Conservation (phyloP, 2,113 vertebrate species). For the Chaetura pelagica region DNA sequence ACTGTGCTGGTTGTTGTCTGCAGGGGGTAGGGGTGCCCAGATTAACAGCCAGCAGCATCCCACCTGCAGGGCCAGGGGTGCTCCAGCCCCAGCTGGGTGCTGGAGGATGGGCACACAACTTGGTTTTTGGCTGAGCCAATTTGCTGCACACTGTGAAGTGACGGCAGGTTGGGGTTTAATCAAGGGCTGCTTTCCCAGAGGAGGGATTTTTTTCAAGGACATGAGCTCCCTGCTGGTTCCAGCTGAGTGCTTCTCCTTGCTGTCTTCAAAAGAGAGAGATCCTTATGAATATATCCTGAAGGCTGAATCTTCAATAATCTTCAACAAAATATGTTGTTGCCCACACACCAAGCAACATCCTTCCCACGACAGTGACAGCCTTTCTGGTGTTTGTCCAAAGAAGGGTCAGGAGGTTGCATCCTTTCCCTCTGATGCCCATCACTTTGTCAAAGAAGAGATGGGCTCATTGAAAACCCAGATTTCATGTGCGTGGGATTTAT, state of each 20-base stretch:
- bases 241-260: too few species aligned
- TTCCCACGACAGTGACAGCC: not conserved
- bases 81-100: fast-evolving
- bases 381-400: not conserved
- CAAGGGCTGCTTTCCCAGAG: not conserved
- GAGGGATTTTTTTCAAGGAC: not conserved
- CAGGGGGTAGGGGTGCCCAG: fast-evolving
- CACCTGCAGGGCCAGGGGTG: fast-evolving
- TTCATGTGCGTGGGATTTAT: not conserved
- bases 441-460: not conserved
- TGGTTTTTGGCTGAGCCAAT: not conserved
- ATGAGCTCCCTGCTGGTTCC: not conserved
- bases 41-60: not conserved
- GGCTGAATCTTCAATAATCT: not conserved
- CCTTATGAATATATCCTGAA: too few species aligned
- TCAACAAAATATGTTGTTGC: not conserved
- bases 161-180: fast-evolving
- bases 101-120: fast-evolving
- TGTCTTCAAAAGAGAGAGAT: too few species aligned
- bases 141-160: fast-evolving
- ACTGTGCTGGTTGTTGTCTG: fast-evolving
- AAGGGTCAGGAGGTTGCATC: not conserved
- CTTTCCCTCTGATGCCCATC: not conserved
- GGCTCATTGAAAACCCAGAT: not conserved
- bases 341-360: not conserved